Conservation (phyloP, 2,888 invertebrate species). For the Cheilosia urbana region DNA sequence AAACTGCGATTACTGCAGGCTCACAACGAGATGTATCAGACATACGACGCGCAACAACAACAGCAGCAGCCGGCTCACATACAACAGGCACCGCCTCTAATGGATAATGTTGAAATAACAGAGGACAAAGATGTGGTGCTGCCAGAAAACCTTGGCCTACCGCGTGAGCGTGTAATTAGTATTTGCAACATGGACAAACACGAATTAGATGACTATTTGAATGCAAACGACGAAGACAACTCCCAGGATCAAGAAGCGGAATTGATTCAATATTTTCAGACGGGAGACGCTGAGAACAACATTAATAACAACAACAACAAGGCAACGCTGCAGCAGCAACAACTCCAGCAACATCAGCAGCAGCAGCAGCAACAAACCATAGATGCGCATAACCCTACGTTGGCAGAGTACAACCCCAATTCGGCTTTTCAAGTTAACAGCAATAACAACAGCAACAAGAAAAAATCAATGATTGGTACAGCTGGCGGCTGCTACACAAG, state of each 20-base stretch:
- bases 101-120: conserved; percentile 60
- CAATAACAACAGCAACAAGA: conserved; percentile 32
- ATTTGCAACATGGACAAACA: conserved; percentile 92
- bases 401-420: conserved; percentile 50
- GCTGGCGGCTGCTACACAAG: conserved; percentile 36
- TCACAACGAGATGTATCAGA: conserved; percentile 56
- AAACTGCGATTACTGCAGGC: conserved; percentile 84
- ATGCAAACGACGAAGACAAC: conserved; percentile 87
- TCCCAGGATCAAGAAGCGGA: conserved; percentile 93
- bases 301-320: conserved; percentile 59
- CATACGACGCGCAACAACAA: conserved; percentile 44
- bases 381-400: conserved; percentile 74
- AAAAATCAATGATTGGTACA: conserved; percentile 47
- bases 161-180: conserved; percentile 89
- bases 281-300: conserved; percentile 83
- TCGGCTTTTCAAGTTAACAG: conserved; percentile 57
- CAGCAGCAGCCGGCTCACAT: conserved; percentile 74
- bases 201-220: conserved; percentile 91
- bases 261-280: conserved; percentile 91
- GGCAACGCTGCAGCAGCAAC: conserved; percentile 32
- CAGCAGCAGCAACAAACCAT: conserved; percentile 58
- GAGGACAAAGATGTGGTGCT: conserved; percentile 77
- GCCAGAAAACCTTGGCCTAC: conserved; percentile 84
- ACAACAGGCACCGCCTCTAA: conserved; percentile 76
- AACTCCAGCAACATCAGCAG: conserved; percentile 50